These are phyloP conservation scores for Circaetus cinerascens DNA, from an alignment of 2,113 vertebrate genomes.

Conservation along the genomic window DNA sequence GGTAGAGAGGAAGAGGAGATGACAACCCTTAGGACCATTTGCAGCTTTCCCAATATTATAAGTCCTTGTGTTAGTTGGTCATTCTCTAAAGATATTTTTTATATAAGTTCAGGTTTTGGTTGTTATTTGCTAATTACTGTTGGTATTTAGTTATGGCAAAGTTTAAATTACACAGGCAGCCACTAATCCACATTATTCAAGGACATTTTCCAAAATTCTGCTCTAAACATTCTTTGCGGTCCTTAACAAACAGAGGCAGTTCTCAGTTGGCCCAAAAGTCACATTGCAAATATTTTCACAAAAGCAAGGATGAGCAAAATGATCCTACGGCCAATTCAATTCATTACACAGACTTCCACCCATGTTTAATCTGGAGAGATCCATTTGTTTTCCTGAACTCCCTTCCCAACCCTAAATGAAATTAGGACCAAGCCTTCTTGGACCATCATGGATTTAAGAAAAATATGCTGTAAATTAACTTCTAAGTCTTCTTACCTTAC, in stretches of 20 bases:
- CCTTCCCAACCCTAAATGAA: conserved; percentile 35
- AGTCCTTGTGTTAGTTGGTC: background rate
- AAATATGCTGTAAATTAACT: conserved; percentile 10
- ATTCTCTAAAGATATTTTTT: background rate
- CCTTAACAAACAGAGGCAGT: conserved; percentile 39
- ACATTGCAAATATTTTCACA: conserved; percentile 60
- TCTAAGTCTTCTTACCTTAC: background rate
- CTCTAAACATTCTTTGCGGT: conserved; percentile 25
- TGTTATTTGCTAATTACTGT: conserved; percentile 6
- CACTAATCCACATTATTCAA: background rate
- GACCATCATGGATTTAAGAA: background rate
- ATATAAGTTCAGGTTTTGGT: background rate
- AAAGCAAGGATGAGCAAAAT: conserved; percentile 61
- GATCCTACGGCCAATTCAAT: conserved; percentile 16
- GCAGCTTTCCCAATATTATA: background rate
- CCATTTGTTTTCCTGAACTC: conserved; percentile 37
- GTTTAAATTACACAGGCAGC: background rate
- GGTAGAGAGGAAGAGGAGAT: background rate
- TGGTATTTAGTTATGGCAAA: background rate
- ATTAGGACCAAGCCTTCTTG: conserved; percentile 40
- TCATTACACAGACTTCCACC: conserved; percentile 22
- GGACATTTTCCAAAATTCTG: background rate
- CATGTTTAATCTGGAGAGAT: conserved; percentile 59
- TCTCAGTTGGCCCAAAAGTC: conserved; percentile 19
- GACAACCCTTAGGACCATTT: background rate